These are phyloP conservation scores for Leguminivora glycinivorella DNA, from an alignment of 1,140 invertebrate genomes.

Conservation along the genomic window DNA sequence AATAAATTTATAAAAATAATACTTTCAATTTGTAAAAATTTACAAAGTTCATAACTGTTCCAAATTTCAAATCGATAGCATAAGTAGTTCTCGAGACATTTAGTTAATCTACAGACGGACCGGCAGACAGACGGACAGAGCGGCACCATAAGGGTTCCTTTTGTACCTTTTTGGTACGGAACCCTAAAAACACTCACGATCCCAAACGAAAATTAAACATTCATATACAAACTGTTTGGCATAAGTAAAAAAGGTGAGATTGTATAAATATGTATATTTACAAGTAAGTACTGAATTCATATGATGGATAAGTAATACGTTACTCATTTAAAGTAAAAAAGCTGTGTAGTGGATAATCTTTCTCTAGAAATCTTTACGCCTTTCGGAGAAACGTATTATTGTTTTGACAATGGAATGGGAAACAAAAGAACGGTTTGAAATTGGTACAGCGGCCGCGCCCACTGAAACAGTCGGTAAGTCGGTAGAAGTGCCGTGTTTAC, in stretches of 20 bases:
- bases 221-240: background rate
- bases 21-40: no score
- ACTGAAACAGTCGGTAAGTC: conserved; percentile 7
- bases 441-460: conserved; percentile 38
- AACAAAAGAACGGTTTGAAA: conserved; percentile 42
- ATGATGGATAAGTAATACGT: no score
- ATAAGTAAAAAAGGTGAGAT: background rate
- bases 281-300: no score
- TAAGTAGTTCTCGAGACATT: no score
- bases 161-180: no score
- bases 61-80: no score
- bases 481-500: conserved; percentile 13
- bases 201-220: background rate
- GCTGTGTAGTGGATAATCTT: conserved; percentile 15
- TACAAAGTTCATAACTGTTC: no score
- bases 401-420: conserved; percentile 34
- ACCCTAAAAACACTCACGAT: background rate
- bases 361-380: conserved; percentile 32
- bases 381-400: conserved; percentile 22
- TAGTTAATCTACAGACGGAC: no score
- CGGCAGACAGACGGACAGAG: no score
- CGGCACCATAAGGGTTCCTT: no score
- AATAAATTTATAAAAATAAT: no score
- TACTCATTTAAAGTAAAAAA: background rate
- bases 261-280: no score